Conservation (phyloP, 2,888 invertebrate species). For the Cryptophagus acutangulus region DNA sequence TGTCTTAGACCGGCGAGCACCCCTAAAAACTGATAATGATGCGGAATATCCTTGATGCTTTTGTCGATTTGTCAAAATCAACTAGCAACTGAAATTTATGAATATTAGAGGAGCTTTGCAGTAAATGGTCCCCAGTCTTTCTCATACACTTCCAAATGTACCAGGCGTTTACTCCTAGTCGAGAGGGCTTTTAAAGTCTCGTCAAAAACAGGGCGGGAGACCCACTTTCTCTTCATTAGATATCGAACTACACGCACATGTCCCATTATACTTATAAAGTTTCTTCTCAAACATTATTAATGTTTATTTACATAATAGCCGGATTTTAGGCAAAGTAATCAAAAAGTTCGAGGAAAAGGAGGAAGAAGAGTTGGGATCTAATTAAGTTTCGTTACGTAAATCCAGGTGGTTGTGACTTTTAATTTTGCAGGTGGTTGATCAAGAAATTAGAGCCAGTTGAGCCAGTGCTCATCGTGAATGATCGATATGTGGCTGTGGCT, state of each 20-base stretch:
- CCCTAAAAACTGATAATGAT: slow-evolving; percentile 31
- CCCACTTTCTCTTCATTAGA: slow-evolving; percentile 25
- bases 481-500: too few relatives aligned
- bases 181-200: slow-evolving; percentile 24
- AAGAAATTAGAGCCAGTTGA: slow-evolving; percentile 26
- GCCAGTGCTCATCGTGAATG: too few relatives aligned
- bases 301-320: not conserved
- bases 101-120: slow-evolving; percentile 26
- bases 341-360: not conserved
- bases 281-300: not conserved
- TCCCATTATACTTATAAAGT: slow-evolving; percentile 19
- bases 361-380: too few relatives aligned
- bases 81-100: slow-evolving; percentile 26
- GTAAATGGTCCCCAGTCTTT: slow-evolving; percentile 15
- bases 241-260: slow-evolving; percentile 25
- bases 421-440: slow-evolving; percentile 41
- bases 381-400: slow-evolving; percentile 14
- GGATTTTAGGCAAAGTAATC: not conserved
- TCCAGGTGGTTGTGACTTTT: slow-evolving; percentile 40
- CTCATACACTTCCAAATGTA: slow-evolving; percentile 21
- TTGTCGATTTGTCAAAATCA: slow-evolving; percentile 42
- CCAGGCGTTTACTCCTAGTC: slow-evolving; percentile 23
- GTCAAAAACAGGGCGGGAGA: slow-evolving; percentile 27
- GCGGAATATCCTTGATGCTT: slow-evolving; percentile 29
- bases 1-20: slow-evolving; percentile 40